Conservation (phyloP, 2,113 vertebrate genomes). For the Peromyscus californicus region DNA sequence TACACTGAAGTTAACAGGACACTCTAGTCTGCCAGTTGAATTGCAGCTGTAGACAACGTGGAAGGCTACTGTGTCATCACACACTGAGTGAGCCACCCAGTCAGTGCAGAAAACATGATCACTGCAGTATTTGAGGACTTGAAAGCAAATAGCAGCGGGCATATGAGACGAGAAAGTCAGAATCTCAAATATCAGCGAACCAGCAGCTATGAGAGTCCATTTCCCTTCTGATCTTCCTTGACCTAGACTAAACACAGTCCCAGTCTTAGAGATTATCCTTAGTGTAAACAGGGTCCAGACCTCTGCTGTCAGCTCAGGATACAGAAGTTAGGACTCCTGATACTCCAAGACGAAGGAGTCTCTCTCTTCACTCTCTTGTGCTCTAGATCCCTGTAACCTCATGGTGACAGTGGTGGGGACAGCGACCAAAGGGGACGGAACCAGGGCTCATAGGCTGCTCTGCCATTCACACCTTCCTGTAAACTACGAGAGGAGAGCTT, state of each 20-base stretch:
- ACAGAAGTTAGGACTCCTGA: not conserved
- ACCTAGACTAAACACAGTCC: not conserved
- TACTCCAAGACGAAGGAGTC: not conserved
- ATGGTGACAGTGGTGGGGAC: fast-evolving
- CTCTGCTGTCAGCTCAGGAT: not conserved
- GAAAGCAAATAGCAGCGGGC: not conserved
- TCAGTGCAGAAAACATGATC: not conserved
- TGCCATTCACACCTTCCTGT: not conserved
- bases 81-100: not conserved
- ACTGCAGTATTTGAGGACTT: not conserved
- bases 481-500: not conserved
- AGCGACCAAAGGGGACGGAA: not conserved
- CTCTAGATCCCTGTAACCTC: not conserved
- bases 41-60: not conserved
- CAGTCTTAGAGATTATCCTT: not conserved
- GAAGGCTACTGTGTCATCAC: fast-evolving
- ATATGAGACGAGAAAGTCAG: not conserved
- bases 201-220: not conserved
- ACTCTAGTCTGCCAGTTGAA: no score
- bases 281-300: not conserved
- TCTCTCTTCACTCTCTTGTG: not conserved
- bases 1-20: not conserved
- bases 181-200: not conserved
- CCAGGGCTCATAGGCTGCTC: not conserved
- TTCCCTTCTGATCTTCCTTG: not conserved